Evolutionary conservation across 2,888 invertebrate species (phyloP).

Genomic region (Dicyrtoma fusca): DNA sequence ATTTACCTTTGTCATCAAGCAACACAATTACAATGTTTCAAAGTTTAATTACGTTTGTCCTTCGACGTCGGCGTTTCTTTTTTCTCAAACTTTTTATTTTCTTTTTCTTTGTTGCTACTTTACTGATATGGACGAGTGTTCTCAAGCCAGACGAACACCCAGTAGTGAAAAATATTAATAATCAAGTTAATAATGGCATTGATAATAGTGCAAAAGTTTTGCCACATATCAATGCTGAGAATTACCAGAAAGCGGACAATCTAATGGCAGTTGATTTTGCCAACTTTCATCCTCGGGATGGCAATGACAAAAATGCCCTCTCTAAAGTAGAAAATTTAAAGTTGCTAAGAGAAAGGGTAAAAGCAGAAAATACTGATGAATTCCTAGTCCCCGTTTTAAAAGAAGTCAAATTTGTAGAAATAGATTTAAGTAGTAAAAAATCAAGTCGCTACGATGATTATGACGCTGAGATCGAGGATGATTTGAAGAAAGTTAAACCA

Average conservation of each 20-base stretch:
- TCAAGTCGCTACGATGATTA: conserved; percentile 47
- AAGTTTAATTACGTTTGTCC: conserved; percentile 39
- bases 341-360: conserved; percentile 27
- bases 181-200: background rate
- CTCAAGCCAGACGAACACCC: conserved; percentile 2
- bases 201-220: conserved; percentile 11
- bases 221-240: conserved; percentile 38
- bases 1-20: background rate
- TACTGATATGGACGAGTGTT: conserved; percentile 50
- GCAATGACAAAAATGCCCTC: conserved; percentile 14
- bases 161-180: background rate
- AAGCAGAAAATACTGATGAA: conserved; percentile 52
- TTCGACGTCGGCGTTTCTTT: conserved; percentile 49
- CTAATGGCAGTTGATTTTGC: conserved; percentile 33
- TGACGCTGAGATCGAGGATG: conserved; percentile 66
- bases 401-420: conserved; percentile 48
- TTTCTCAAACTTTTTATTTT: conserved; percentile 48
- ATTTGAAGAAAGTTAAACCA: conserved; percentile 69
- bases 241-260: conserved; percentile 42
- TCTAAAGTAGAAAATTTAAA: conserved; percentile 3
- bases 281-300: conserved; percentile 22
- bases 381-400: conserved; percentile 51
- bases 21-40: conserved; percentile 25
- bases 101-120: conserved; percentile 50
- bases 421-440: conserved; percentile 43